A percentile compares a stretch with the other conserved stretches of the same genome.
Conservation (phyloP, 1,140 invertebrate genomes). For the Drosophila insularis region DNA sequence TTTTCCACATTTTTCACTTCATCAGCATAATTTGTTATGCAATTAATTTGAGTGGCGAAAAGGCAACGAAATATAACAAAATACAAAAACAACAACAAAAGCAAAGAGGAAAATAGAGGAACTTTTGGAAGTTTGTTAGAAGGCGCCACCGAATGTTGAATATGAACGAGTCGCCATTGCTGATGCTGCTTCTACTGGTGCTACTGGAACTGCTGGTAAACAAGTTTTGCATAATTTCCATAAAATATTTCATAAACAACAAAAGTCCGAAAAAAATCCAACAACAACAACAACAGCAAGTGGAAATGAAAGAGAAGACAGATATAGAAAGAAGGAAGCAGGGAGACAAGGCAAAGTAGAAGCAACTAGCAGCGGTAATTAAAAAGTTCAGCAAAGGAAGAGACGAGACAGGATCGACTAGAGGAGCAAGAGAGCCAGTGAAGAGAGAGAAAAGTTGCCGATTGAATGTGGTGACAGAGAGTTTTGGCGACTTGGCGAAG, state of each 20-base stretch:
- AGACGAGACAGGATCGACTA: conserved; percentile 15
- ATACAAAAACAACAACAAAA: background rate
- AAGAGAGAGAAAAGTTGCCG: conserved; percentile 49
- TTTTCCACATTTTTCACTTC: conserved; percentile 35
- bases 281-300: background rate
- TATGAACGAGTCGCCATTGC: conserved; percentile 30
- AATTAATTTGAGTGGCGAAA: conserved; percentile 63
- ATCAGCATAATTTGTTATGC: conserved; percentile 60
- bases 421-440: conserved; percentile 23
- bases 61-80: conserved; percentile 11
- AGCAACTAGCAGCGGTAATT: conserved; percentile 62
- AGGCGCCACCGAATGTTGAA: conserved; percentile 47
- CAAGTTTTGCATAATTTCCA: conserved; percentile 66
- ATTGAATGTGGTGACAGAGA: conserved; percentile 40
- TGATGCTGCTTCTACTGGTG: background rate
- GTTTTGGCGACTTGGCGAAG: background rate
- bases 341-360: conserved; percentile 21
- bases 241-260: conserved; percentile 64
- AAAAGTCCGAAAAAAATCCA: conserved; percentile 25
- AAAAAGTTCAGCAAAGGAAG: conserved; percentile 67
- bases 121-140: conserved; percentile 42
- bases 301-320: background rate
- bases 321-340: background rate
- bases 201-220: conserved; percentile 26
- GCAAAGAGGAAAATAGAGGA: background rate